phyloP scores from a whole-genome alignment of 2,113 vertebrate species.

The Melanostigma gelatinosum region DNA sequence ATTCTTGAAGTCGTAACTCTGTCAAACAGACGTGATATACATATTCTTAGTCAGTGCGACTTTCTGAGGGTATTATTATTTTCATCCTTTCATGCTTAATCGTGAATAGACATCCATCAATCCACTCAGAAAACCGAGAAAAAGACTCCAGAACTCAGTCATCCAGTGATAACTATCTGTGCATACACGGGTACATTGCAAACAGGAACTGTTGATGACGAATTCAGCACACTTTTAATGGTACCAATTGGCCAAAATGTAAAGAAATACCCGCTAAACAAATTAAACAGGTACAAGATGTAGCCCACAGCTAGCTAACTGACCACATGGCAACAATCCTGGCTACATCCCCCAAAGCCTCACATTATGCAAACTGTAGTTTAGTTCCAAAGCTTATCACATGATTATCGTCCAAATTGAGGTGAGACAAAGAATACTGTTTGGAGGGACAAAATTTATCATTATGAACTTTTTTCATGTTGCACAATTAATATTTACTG shows the following conservation, averaged over 20 bases:
- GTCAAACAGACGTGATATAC: no score
- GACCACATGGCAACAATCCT: neutral
- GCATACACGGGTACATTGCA: neutral
- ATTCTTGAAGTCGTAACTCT: no score
- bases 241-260: neutral
- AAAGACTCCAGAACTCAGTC: neutral
- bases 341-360: neutral
- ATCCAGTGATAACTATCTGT: neutral
- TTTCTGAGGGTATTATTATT: neutral
- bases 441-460: neutral
- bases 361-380: neutral
- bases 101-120: no score
- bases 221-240: neutral
- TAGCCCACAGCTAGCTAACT: neutral
- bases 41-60: no score
- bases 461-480: neutral
- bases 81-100: neutral
- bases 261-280: neutral
- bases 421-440: neutral
- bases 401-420: no score
- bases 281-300: neutral
- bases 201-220: neutral
- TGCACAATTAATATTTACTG: neutral
- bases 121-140: no score
- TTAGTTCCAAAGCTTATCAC: neutral